Evolutionary conservation across 2,113 vertebrate genomes (phyloP), one percentile per base, ranked within the genome.

Genomic region (Austrofundulus limnaeus): DNA sequence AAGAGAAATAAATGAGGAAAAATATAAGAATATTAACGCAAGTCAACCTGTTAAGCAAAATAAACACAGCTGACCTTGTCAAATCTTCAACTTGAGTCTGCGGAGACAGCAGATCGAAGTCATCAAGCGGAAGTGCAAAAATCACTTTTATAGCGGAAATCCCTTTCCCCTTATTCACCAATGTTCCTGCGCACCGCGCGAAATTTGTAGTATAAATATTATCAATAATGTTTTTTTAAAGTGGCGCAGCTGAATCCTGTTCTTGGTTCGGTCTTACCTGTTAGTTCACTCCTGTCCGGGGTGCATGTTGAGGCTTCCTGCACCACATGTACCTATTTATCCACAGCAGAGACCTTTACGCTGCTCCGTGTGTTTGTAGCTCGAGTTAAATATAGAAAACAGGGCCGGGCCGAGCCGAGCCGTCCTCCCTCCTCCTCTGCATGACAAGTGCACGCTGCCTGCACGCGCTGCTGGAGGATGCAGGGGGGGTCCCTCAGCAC

Each of bases 311-410:
- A 2, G 21, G 48, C 48, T 3, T 15, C 3, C 10, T 19, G n/a
- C 14, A 24, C 37, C 16, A 41, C 25, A 5, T 3, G 38, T 4
- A 24, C 20, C 24, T 1, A 47, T 28, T 4, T 28, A 28, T 17
- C 12, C 19, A 46, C 6, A 39, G 25, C 38, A 2, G 49, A 31
- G 63, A 38, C 61, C 46, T 48, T 23, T 47, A 42, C 69, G 6
- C 41, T 56, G 52, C 46, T 5, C 12, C 1, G 49, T n/a, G 17
- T 1, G 61, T 53, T 53, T 60, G 11, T 24, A 16, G 64, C 47
- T 58, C 5, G 60, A 66, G 84, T 77, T 90, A 89, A 87, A 86
- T 88, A 79, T 90, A 90, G 88, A 65, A 31, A 63, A 68, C 66
- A 19, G 60, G 47, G 17, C 25, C n/a, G n/a, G n/a, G n/a, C n/a